A percentile compares a stretch with the other conserved stretches of the same genome.
These are phyloP conservation scores for Aphaenogaster floridana DNA, from an alignment of 1,140 invertebrate species.

Conservation along the genomic window DNA sequence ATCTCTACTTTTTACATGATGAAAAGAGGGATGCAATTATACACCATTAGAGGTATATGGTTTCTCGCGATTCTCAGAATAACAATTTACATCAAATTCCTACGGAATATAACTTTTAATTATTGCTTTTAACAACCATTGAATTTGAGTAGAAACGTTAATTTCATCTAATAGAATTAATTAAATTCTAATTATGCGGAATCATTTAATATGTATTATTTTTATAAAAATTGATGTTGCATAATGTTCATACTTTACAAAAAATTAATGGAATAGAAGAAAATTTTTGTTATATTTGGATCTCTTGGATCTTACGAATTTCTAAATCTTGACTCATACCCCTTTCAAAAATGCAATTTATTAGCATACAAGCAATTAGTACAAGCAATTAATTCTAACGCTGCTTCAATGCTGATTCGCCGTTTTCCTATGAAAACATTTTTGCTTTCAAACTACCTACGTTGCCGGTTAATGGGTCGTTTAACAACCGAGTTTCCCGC, in stretches of 20 bases:
- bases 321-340: background rate
- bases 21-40: background rate
- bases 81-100: background rate
- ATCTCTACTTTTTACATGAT: background rate
- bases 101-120: background rate
- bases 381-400: background rate
- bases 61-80: conserved; percentile 1
- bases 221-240: background rate
- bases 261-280: background rate
- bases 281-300: background rate
- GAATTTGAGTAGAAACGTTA: background rate
- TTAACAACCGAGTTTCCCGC: conserved; percentile 29
- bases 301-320: no score
- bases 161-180: background rate
- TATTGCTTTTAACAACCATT: background rate
- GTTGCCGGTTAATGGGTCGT: background rate
- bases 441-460: conserved; percentile 7
- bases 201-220: background rate
- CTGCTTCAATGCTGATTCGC: background rate
- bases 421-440: conserved; percentile 8
- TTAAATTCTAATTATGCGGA: background rate
- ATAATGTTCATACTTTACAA: background rate
- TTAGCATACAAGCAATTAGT: background rate
- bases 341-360: background rate
- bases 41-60: background rate